Evolutionary conservation across 2,113 vertebrate species (phyloP).

Genomic region (Nicator chloris): DNA sequence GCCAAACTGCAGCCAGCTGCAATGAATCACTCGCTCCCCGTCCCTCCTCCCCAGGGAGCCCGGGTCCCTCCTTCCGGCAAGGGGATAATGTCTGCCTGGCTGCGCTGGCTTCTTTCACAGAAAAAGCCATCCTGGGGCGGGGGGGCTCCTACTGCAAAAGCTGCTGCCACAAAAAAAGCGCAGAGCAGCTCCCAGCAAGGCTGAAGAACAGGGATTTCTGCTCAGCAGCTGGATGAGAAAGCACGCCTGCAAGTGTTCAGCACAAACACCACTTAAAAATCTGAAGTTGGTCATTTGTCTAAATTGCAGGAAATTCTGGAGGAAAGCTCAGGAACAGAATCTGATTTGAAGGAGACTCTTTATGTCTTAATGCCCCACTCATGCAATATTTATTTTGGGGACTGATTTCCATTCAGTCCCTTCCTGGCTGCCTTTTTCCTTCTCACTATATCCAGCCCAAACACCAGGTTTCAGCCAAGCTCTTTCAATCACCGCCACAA

Average conservation of each 20-base stretch:
- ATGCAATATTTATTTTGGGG: background rate
- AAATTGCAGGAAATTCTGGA: background rate
- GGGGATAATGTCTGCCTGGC: slow-evolving; percentile 33
- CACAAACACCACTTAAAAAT: slow-evolving; percentile 2
- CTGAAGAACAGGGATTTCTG: background rate
- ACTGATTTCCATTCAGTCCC: background rate
- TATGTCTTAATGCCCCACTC: background rate
- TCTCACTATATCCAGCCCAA: background rate
- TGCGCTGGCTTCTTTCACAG: background rate
- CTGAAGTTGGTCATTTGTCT: background rate
- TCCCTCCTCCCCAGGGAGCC: slow-evolving; percentile 44
- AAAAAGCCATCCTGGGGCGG: background rate
- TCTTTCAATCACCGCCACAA: background rate
- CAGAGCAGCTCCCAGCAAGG: background rate
- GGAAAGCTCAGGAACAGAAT: background rate
- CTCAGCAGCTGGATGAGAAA: background rate
- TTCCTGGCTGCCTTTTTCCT: background rate
- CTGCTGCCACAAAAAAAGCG: background rate
- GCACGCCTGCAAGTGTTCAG: background rate
- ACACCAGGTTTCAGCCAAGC: background rate
- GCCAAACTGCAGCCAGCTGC: slow-evolving; percentile 64
- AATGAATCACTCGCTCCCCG: slow-evolving; percentile 27
- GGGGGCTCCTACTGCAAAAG: background rate
- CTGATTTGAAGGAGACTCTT: background rate
- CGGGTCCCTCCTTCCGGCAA: slow-evolving; percentile 56